A percentile compares a stretch with the other conserved stretches of the same genome.
phyloP scores from a whole-genome alignment of 37 sponge, comb jelly and placozoan genomes.

The Beroe forskalii region DNA sequence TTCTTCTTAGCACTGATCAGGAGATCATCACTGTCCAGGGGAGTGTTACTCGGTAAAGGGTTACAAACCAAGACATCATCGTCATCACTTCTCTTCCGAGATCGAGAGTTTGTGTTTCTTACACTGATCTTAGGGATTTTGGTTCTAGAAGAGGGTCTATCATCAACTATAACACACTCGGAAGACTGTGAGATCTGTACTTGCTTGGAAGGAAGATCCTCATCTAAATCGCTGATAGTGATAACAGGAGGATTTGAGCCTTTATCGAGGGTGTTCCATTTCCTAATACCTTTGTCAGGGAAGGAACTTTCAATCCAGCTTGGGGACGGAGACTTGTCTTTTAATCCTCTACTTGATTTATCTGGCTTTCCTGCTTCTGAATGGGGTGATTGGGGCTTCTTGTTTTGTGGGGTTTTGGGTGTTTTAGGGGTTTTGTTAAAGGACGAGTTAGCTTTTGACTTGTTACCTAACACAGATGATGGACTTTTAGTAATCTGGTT shows the following conservation, averaged over 20 bases:
- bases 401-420: no score
- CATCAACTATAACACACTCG: background rate
- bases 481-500: no score
- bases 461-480: no score
- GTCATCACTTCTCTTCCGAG: background rate
- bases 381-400: no score
- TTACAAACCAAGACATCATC: slow-evolving; percentile 8
- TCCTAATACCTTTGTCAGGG: background rate
- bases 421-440: no score
- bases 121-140: background rate
- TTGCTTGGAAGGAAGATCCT: background rate
- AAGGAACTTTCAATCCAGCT: background rate
- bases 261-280: background rate
- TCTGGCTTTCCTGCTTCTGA: no score
- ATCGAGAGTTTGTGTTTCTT: background rate
- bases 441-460: no score
- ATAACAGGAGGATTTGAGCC: background rate
- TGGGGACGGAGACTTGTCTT: no score
- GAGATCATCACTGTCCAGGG: background rate
- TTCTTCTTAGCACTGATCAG: background rate
- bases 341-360: no score
- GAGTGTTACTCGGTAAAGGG: background rate
- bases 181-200: background rate
- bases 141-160: background rate
- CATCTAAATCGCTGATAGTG: background rate